phyloP scores from a whole-genome alignment of 2,113 vertebrate genomes.

The Tauraco erythrolophus region DNA sequence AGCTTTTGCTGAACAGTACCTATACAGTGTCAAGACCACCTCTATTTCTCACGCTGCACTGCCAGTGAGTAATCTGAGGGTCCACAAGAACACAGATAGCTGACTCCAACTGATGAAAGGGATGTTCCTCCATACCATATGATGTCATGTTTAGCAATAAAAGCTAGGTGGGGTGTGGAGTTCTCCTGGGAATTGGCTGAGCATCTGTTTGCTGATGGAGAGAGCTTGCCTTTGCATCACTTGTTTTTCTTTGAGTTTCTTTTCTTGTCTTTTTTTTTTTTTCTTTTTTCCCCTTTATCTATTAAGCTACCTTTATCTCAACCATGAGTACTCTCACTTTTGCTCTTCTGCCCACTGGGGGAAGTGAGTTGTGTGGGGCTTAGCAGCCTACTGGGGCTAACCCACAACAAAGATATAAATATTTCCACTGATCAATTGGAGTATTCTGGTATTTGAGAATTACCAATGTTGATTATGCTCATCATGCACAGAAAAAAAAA shows the following conservation, averaged over 20 bases:
- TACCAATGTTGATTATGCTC: neutral
- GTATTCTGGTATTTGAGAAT: neutral
- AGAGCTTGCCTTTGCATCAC: neutral
- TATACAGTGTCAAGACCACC: neutral
- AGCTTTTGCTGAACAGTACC: neutral
- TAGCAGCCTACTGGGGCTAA: neutral
- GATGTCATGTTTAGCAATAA: neutral
- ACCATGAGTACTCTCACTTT: neutral
- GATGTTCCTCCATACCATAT: neutral
- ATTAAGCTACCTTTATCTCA: neutral
- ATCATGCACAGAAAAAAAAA: neutral
- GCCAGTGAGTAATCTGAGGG: neutral
- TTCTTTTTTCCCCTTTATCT: neutral
- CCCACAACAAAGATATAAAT: neutral
- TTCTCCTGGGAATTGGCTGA: neutral
- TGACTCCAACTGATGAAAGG: neutral
- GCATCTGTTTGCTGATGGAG: rapidly evolving
- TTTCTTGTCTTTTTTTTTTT: too few relatives aligned
- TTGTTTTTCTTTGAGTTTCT: neutral
- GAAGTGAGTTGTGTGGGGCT: neutral
- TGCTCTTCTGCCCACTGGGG: rapidly evolving
- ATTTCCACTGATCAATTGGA: neutral
- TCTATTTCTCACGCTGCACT: neutral
- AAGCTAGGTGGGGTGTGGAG: neutral
- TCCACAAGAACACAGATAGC: neutral